Percentiles rank a stretch among this genome's conserved stretches.
Conservation (phyloP, 2,888 invertebrate genomes). For the Chaetogeoica ovagalla region DNA sequence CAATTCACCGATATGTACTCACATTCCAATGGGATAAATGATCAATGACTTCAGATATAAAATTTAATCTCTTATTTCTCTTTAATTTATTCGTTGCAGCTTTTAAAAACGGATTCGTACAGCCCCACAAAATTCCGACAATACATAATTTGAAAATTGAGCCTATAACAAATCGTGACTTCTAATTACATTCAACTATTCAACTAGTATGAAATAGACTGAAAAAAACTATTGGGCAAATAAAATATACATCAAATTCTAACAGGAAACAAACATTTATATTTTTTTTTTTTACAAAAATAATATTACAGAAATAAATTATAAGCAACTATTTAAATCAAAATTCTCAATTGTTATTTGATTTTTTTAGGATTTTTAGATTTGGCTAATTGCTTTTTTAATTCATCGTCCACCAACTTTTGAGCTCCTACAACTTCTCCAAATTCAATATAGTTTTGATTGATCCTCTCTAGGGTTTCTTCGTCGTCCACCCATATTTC, state of each 20-base stretch:
- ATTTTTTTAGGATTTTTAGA: slow-evolving; percentile 4
- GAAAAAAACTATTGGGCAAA: not conserved
- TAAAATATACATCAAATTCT: not conserved
- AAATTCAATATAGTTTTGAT: slow-evolving; percentile 29
- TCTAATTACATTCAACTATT: not conserved
- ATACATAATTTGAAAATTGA: slow-evolving; percentile 23
- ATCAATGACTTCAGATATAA: slow-evolving; percentile 13
- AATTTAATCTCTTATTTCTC: slow-evolving; percentile 13
- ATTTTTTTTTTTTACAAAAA: not conserved
- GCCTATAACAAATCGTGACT: slow-evolving; percentile 24
- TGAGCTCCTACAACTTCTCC: slow-evolving; percentile 24
- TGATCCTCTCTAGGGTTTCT: slow-evolving; percentile 2
- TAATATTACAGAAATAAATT: not conserved
- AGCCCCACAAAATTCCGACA: slow-evolving; percentile 42
- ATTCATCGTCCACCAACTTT: not conserved
- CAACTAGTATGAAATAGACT: not conserved
- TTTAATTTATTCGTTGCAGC: slow-evolving; percentile 25
- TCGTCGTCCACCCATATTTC: slow-evolving; percentile 33
- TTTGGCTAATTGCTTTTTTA: not conserved
- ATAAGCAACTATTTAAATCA: not conserved
- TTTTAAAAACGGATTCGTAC: slow-evolving; percentile 44
- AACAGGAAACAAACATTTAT: slow-evolving; percentile 2
- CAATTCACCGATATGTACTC: not conserved
- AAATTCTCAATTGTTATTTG: not conserved
- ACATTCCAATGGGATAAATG: slow-evolving; percentile 43